Evolutionary conservation across 2,797 vertebrate genomes (phyloP).

Genomic region (Sphenodon punctatus): DNA sequence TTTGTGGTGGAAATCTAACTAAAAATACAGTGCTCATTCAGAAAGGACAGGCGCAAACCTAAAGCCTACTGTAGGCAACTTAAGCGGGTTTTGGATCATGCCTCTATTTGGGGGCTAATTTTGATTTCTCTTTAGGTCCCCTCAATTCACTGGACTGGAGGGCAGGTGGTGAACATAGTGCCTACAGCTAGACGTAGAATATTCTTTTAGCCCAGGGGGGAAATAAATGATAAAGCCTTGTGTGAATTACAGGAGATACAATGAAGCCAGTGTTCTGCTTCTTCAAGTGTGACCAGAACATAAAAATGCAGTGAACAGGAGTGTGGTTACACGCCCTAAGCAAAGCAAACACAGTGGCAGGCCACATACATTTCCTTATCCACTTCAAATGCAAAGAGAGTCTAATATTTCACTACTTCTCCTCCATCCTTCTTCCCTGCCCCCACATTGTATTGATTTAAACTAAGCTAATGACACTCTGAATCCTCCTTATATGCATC

Average conservation of each 20-base stretch:
- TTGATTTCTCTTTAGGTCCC: background rate
- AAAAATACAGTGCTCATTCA: background rate
- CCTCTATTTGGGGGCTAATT: background rate
- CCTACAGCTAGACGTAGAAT: background rate
- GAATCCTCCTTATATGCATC: background rate
- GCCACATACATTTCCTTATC: background rate
- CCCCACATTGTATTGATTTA: background rate
- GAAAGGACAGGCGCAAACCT: background rate
- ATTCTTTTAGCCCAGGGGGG: background rate
- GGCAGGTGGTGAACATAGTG: background rate
- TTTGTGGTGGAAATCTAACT: background rate
- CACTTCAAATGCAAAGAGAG: background rate
- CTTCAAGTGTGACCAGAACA: background rate
- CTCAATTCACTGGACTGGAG: background rate
- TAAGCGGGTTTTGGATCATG: background rate
- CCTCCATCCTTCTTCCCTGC: accelerated
- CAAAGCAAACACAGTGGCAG: background rate
- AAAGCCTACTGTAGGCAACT: background rate
- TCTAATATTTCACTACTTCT: background rate
- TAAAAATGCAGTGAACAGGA: background rate
- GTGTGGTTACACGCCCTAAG: no score
- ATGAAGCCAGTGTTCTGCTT: background rate
- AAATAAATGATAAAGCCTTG: background rate
- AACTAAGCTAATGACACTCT: background rate
- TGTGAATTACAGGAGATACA: background rate